phyloP scores from a whole-genome alignment of 2,888 invertebrate genomes.

The Drosophila hamatofila region DNA sequence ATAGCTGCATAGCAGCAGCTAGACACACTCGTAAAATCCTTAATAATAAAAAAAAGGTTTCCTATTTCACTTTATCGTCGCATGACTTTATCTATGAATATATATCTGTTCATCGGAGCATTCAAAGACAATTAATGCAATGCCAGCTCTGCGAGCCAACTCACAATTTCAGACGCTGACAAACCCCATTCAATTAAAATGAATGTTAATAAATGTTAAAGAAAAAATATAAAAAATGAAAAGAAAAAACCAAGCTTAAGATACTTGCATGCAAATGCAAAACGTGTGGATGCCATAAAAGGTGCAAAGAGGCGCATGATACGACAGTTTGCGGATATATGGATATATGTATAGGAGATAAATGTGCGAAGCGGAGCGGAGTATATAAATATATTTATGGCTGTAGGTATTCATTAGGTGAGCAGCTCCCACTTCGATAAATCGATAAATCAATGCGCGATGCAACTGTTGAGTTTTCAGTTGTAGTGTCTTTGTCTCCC shows the following conservation, averaged over 20 bases:
- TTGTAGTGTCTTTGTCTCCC: conserved; percentile 9
- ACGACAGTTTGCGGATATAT: conserved; percentile 47
- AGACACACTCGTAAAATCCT: conserved; percentile 1
- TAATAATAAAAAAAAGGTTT: background rate
- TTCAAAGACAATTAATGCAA: conserved; percentile 20
- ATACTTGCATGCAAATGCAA: conserved; percentile 48
- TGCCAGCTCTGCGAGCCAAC: background rate
- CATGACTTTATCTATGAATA: background rate
- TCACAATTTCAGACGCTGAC: conserved; percentile 14
- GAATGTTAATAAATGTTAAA: conserved; percentile 29
- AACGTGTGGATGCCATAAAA: conserved; percentile 63
- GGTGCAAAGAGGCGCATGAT: conserved; percentile 58
- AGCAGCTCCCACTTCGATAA: conserved; percentile 48
- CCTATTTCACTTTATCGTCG: conserved; percentile 1
- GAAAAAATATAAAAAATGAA: conserved; percentile 3
- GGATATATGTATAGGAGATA: background rate
- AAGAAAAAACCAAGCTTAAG: background rate
- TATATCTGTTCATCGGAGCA: background rate
- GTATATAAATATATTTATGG: conserved; percentile 2
- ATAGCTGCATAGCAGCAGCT: background rate
- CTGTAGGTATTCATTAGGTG: conserved; percentile 43
- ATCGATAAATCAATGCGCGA: conserved; percentile 55
- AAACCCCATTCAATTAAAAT: conserved; percentile 42
- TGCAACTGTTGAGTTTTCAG: conserved; percentile 49
- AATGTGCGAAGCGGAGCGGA: background rate